phyloP scores from a whole-genome alignment of 2,888 invertebrate species.

The Aphidius colemani region DNA sequence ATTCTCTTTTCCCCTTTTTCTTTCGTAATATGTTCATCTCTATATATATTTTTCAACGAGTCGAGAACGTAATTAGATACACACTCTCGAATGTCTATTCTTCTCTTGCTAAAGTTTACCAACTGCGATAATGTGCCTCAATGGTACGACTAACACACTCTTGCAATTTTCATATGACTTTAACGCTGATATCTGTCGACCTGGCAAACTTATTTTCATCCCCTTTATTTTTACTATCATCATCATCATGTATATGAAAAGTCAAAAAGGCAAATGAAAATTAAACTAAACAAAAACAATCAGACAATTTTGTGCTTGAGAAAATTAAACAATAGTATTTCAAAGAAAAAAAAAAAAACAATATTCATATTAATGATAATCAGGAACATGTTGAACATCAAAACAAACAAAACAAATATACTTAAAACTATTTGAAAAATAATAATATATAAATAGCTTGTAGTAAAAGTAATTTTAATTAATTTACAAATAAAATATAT shows the following conservation, averaged over 20 bases:
- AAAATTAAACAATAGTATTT: not conserved
- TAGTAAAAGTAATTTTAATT: no score
- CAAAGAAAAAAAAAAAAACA: not conserved
- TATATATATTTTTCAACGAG: conserved; percentile 18
- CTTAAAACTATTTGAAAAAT: no score
- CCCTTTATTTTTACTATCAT: conserved; percentile 13
- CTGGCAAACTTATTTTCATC: not conserved
- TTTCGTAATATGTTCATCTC: conserved; percentile 29
- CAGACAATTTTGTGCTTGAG: not conserved
- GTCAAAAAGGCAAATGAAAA: conserved; percentile 4
- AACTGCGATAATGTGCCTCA: conserved; percentile 25
- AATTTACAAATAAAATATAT: not conserved
- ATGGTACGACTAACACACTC: conserved; percentile 20
- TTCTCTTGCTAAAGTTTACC: conserved; percentile 18
- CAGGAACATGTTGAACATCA: no score
- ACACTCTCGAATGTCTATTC: conserved; percentile 18
- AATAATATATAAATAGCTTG: no score
- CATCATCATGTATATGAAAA: conserved; percentile 5
- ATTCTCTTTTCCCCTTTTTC: conserved; percentile 30
- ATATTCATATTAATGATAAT: no score
- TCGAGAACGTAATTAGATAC: conserved; percentile 22
- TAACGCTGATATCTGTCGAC: conserved; percentile 11
- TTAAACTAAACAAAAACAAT: conserved; percentile 12
- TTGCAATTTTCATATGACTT: not conserved
- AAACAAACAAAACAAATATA: no score